These are phyloP conservation scores for Ctenochaetus hawaiiensis DNA, from an alignment of 2,797 vertebrate genomes.

Conservation along the genomic window DNA sequence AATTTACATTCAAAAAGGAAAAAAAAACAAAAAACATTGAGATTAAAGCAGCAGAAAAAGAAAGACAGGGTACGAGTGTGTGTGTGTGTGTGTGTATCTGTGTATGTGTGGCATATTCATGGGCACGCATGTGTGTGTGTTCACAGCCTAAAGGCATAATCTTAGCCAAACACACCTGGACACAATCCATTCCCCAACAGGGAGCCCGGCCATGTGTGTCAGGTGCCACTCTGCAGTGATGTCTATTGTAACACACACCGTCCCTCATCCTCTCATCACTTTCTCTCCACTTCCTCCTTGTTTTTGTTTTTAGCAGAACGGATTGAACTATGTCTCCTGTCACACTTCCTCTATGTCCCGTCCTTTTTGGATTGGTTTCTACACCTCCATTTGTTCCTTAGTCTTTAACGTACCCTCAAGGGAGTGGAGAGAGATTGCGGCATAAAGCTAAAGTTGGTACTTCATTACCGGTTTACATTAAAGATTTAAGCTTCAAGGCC, in stretches of 20 bases:
- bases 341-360: conserved; percentile 13
- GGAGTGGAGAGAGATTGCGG: conserved; percentile 55
- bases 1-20: not conserved
- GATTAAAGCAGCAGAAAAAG: conserved; percentile 3
- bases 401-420: conserved; percentile 68
- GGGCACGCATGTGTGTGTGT: conserved; percentile 16
- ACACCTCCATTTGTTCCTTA: conserved; percentile 57
- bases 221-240: conserved; percentile 49
- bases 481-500: conserved; percentile 77
- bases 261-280: conserved; percentile 20
- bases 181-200: conserved; percentile 49
- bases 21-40: not conserved
- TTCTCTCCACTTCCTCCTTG: conserved; percentile 12
- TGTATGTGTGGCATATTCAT: conserved; percentile 4
- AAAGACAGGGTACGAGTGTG: not conserved
- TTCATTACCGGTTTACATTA: conserved; percentile 83
- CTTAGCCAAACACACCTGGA: conserved; percentile 59
- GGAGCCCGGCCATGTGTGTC: conserved; percentile 26
- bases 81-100: conserved; percentile 36
- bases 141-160: not conserved
- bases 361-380: conserved; percentile 42
- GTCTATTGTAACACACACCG: conserved; percentile 27
- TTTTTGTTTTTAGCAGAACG: conserved; percentile 30
- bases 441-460: conserved; percentile 69
- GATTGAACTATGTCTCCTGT: conserved; percentile 46